Conservation (phyloP, 2,113 vertebrate species). For the Lontra canadensis region DNA sequence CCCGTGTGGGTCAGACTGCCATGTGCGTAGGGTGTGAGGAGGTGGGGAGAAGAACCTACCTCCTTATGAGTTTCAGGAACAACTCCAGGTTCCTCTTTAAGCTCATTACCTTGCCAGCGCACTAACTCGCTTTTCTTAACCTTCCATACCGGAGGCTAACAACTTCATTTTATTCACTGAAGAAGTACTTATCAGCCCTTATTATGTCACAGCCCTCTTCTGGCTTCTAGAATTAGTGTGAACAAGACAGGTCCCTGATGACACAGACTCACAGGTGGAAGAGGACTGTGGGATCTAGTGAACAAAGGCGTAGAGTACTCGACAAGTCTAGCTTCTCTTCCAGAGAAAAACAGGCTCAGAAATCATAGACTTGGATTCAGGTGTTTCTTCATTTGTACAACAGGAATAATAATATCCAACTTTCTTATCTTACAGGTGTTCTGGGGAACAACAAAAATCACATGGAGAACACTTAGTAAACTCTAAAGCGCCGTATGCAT, state of each 20-base stretch:
- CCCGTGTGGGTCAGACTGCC: background rate
- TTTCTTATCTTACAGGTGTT: background rate
- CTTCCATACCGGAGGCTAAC: background rate
- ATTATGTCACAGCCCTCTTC: background rate
- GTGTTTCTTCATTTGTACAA: background rate
- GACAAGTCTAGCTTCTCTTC: background rate
- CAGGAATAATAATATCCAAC: background rate
- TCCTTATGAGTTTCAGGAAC: background rate
- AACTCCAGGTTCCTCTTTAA: background rate
- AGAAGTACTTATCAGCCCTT: background rate
- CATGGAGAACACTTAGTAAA: background rate
- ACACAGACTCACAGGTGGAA: background rate
- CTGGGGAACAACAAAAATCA: background rate
- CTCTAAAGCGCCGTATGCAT: background rate
- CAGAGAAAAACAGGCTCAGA: background rate
- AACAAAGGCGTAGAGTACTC: background rate
- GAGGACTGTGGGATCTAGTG: background rate
- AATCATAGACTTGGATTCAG: background rate
- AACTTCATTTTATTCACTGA: background rate
- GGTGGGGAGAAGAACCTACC: background rate
- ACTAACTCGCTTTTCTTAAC: background rate
- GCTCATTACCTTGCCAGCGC: background rate
- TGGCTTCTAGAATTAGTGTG: background rate
- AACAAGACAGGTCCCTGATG: background rate
- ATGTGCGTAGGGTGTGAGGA: background rate